Conservation (phyloP, 1,140 invertebrate species). For the Trypoxylus dichotomus region DNA sequence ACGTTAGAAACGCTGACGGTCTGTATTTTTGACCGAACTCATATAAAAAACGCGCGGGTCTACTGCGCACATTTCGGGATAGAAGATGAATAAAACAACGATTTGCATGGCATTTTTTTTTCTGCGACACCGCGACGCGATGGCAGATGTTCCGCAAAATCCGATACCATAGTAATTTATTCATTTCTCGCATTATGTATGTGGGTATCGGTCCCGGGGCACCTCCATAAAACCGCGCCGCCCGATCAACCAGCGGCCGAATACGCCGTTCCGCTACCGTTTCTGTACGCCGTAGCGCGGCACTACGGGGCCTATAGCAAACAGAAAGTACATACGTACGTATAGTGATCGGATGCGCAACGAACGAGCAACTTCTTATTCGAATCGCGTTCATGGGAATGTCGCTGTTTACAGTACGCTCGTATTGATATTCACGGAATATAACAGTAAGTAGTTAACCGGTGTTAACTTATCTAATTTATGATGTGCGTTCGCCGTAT, state of each 20-base stretch:
- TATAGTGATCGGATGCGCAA: neutral
- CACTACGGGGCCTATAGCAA: neutral
- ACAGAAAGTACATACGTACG: neutral
- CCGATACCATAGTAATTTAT: no score
- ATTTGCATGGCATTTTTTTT: no score
- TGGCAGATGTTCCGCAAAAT: no score
- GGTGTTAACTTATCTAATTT: slow-evolving; percentile 17
- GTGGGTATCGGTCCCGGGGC: no score
- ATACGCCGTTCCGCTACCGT: neutral
- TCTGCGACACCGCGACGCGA: no score
- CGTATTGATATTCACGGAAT: slow-evolving; percentile 21
- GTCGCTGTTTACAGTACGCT: slow-evolving; percentile 17
- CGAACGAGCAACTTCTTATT: neutral
- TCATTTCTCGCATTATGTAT: no score
- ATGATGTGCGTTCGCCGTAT: slow-evolving; percentile 16
- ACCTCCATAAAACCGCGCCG: no score
- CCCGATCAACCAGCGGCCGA: neutral
- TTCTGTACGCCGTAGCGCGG: neutral
- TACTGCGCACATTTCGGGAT: no score
- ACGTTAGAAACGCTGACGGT: no score
- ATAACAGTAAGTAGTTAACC: slow-evolving; percentile 25
- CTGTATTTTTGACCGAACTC: no score
- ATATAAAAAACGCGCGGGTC: no score
- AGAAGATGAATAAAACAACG: no score
- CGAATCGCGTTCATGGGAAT: neutral